Evolutionary conservation across 2,113 vertebrate genomes (phyloP).

Genomic region (Marcusenius ussheri): DNA sequence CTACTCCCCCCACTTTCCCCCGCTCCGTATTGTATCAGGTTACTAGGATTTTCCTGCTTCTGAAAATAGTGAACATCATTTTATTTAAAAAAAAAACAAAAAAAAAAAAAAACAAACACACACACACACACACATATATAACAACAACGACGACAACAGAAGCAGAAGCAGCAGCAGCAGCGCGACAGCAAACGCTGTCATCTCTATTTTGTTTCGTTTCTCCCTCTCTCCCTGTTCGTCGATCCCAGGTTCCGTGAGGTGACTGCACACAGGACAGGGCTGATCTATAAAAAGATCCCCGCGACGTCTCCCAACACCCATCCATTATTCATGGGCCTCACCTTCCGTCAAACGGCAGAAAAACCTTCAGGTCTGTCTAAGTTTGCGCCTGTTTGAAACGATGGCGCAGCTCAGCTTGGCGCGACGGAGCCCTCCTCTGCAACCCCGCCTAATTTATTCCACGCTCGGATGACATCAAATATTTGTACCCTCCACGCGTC

Average conservation of each 20-base stretch:
- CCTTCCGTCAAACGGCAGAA: conserved; percentile 79
- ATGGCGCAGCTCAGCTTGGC: conserved; percentile 10
- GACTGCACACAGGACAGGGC: conserved; percentile 55
- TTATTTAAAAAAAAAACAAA: not conserved
- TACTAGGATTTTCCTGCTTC: conserved; percentile 34
- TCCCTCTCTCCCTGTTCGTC: conserved; percentile 44
- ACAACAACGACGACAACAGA: not conserved
- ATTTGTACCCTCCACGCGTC: conserved; percentile 35
- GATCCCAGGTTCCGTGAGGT: conserved; percentile 62
- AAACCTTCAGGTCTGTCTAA: conserved; percentile 85
- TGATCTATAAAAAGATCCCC: conserved; percentile 90
- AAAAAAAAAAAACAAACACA: not conserved
- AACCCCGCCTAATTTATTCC: conserved; percentile 42
- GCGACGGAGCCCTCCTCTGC: conserved; percentile 25
- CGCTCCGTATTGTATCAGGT: conserved; percentile 29
- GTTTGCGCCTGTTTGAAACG: conserved; percentile 60
- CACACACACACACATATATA: not conserved
- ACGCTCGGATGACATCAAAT: conserved; percentile 39
- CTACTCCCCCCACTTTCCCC: conserved; percentile 18
- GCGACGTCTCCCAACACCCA: conserved; percentile 86
- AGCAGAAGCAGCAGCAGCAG: not conserved
- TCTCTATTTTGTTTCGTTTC: conserved; percentile 60
- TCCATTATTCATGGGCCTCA: conserved; percentile 96
- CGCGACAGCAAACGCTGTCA: not conserved
- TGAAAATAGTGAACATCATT: conserved; percentile 56